Base-by-base conservation (phyloP, 2,797 vertebrate species). In the Mormyrops attenuatus region DNA sequence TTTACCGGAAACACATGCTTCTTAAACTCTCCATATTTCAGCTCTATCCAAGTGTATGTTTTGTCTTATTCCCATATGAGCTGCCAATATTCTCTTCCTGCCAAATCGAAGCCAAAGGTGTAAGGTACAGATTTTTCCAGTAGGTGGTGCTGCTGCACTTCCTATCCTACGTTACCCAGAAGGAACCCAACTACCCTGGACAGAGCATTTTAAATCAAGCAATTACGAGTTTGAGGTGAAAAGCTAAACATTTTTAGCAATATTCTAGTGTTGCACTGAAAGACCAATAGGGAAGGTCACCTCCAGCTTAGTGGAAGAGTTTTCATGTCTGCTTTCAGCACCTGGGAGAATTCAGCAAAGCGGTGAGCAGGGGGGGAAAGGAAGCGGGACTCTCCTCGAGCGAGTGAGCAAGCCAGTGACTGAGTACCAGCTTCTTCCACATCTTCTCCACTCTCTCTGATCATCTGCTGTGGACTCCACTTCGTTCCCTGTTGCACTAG, bases 131-230 rank as follows among this genome's bases (percentile, higher is more conserved):
- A 73, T 77, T 13, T 89, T 13, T 49, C 90, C 92, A 60, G 63
- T 89, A 91, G 92, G 80, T 92, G 92, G 90, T 30, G 90, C 88
- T 91, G 82, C 88, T 88, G 53, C 88, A 55, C 90, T 87, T 88
- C 30, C 55, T 47, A 90, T 90, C 20, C 2, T 22, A 82, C 53
- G 11, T n/a, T 66, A 34, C 30, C 53, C 55, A 44, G 30, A 3
- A 80, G 80, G 90, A 52, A n/a, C n/a, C n/a, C 7, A 69, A 26
- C 5, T 1, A 11, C 63, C 63, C 90, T 89, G 63, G 73, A n/a
- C n/a, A 80, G 7, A 63, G 53, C 41, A 34, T 88, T 88, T 80
- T 49, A 88, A 47, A 88, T 60, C 49, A n/a, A 55, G 38, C 50
- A 82, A 88, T 90, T 88, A 88, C 86, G 1, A 63, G 86, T 52